Percentiles rank a stretch among this genome's conserved stretches.
Conservation (phyloP, 2,888 invertebrate genomes). For the Xestia xanthographa region DNA sequence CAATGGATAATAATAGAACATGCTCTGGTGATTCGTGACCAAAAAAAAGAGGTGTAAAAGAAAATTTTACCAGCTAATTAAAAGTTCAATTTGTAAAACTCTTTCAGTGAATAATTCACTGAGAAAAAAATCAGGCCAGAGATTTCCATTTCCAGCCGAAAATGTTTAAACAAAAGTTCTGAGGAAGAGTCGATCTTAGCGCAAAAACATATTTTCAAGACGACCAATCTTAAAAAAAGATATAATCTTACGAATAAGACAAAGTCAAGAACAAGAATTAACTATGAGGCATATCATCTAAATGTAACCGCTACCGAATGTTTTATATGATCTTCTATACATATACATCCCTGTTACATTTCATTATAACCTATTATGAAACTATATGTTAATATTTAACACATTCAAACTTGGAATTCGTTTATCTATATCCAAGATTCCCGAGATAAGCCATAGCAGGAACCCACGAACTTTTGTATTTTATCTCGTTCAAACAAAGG, state of each 20-base stretch:
- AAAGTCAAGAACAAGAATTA: neutral
- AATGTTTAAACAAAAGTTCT: neutral
- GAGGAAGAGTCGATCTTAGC: neutral
- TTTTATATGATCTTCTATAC: neutral
- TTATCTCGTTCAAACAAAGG: conserved; percentile 88
- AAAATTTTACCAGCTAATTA: neutral
- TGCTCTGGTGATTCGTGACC: neutral
- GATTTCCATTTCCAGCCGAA: neutral
- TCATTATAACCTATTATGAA: conserved; percentile 43
- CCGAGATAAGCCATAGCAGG: conserved; percentile 84
- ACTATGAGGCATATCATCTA: neutral
- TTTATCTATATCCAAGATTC: conserved; percentile 86
- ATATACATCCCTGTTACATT: neutral
- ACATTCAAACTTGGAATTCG: conserved; percentile 84
- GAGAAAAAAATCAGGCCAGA: neutral
- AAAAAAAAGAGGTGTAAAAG: neutral
- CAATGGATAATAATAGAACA: conserved; percentile 8
- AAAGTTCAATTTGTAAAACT: neutral
- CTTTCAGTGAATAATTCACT: neutral
- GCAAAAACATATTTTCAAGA: neutral
- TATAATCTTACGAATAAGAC: neutral
- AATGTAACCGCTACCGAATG: neutral
- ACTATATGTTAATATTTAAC: conserved; percentile 86
- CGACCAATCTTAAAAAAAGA: neutral
- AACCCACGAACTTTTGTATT: conserved; percentile 85